Percentiles rank a stretch among this genome's conserved stretches.
Evolutionary conservation across 2,113 vertebrate species (phyloP).

Genomic region (Brachyhypopomus gauderio): DNA sequence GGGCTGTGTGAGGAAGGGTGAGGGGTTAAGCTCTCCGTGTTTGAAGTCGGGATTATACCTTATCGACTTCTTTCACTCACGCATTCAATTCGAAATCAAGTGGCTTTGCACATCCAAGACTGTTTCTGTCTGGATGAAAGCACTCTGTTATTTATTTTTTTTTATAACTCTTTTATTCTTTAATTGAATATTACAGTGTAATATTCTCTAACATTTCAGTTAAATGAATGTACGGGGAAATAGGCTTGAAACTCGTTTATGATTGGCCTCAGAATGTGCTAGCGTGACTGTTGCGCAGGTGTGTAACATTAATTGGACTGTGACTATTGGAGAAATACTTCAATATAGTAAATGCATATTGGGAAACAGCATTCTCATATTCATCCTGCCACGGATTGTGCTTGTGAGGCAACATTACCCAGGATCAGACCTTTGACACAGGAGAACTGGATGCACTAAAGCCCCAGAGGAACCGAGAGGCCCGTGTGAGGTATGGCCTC

Average conservation of each 20-base stretch:
- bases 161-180: neutral
- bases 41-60: conserved; percentile 65
- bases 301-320: neutral
- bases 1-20: conserved; percentile 44
- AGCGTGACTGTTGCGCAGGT: neutral
- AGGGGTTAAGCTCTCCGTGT: conserved; percentile 61
- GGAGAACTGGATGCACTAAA: conserved; percentile 8
- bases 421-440: conserved; percentile 13
- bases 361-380: neutral
- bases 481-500: neutral
- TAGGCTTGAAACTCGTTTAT: neutral
- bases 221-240: neutral
- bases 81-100: conserved; percentile 64
- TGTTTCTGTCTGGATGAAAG: neutral
- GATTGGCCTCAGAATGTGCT: conserved; percentile 6
- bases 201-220: neutral
- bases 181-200: neutral
- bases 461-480: neutral
- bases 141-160: conserved; percentile 16
- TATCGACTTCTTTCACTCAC: conserved; percentile 57
- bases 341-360: neutral
- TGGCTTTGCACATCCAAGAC: conserved; percentile 43
- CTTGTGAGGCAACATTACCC: conserved; percentile 13
- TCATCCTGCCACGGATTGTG: neutral
- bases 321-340: conserved; percentile 3